A percentile compares a stretch with the other conserved stretches of the same genome.
phyloP scores from a whole-genome alignment of 2,797 vertebrate genomes.

The Lophotriccus pileatus region DNA sequence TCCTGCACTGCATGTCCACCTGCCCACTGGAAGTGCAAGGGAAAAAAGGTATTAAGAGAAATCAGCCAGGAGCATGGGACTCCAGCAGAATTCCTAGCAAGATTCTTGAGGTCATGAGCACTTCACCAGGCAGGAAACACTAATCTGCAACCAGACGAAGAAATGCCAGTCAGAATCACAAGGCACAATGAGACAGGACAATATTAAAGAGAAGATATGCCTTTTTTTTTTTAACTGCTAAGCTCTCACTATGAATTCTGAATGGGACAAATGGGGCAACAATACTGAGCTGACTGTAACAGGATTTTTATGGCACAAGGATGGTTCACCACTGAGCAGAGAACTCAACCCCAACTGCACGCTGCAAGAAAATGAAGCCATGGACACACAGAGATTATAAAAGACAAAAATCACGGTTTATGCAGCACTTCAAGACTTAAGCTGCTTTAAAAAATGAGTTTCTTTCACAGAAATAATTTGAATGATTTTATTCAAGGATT shows the following conservation, averaged over 20 bases:
- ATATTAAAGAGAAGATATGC: not conserved
- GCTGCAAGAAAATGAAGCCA: not conserved
- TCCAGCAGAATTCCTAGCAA: not conserved
- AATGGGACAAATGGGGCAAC: not conserved
- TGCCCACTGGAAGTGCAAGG: not conserved
- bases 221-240: not conserved
- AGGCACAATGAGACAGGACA: not conserved
- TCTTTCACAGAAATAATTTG: not conserved
- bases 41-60: not conserved
- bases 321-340: not conserved
- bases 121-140: not conserved
- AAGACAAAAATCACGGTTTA: not conserved
- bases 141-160: not conserved
- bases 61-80: not conserved
- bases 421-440: not conserved
- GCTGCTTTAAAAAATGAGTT: not conserved
- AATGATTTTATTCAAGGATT: not conserved
- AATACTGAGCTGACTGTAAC: not conserved
- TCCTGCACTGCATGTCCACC: not conserved
- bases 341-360: not conserved
- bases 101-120: not conserved
- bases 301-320: not conserved
- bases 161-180: not conserved
- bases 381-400: not conserved
- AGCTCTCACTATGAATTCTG: not conserved